Base-by-base conservation (phyloP, 2,113 vertebrate genomes). In the Neopipo cinnamomea region DNA sequence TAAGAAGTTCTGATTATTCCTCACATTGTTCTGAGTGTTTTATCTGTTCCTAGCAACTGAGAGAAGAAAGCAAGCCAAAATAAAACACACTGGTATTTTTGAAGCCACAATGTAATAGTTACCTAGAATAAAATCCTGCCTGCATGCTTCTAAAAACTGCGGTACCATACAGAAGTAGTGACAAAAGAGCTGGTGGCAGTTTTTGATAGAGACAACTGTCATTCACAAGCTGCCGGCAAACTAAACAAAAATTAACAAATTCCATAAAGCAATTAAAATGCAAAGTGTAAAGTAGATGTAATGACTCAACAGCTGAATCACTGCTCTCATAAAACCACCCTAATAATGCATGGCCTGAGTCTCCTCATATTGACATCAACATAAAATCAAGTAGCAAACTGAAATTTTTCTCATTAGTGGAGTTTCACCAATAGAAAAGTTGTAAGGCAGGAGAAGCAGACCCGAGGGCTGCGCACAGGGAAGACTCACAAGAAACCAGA, bases 221-320 rank as follows among this genome's bases (percentile, higher is more conserved):
- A 73, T 93, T 96, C 62, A 39, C 85, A 39, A 84, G 66, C 44
- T 81, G 90, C 82, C 5, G 4, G 70, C 17, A 31, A 97, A 93
- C 89, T 33, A 90, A 93, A 95, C 88, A 95, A 95, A 97, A 97
- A 72, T 78, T 89, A 95, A 84, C 74, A 85, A 79, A 82, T 56
- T 52, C 75, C 88, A 97, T 85, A 94, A 95, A 96, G 53, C 88
- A 92, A 96, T 94, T 94, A 94, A 96, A 95, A 92, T 87, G 58
- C 70, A 61, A 93, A 92, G 81, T 71, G 52, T 93, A 95, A 81
- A 91, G 87, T 2, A 75, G 68, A 81, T 71, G 66, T 87, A 92
- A 93, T 92, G 89, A 97, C 94, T 95, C 93, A 96, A 80, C 86
- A 89, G 61, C 65, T 68, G 47, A 68, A 89, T 91, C 89, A 49